Evolutionary conservation across 2,888 invertebrate genomes (phyloP).

Genomic region (Pimpla rufipes): DNA sequence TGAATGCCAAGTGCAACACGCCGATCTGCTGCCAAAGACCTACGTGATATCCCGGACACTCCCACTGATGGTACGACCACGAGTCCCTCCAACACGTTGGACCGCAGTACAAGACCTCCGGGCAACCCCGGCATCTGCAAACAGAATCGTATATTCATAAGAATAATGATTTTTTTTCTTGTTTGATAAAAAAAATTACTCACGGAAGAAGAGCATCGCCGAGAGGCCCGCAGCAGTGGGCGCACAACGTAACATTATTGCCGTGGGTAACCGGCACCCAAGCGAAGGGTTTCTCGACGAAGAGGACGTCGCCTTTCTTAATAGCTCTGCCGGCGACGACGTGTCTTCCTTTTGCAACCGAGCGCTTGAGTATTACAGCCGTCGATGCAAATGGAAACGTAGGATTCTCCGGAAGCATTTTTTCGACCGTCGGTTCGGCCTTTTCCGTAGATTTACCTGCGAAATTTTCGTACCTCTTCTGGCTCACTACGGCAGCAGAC

Average conservation of each 20-base stretch:
- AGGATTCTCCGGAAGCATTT: slow-evolving; percentile 86
- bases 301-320: slow-evolving; percentile 90
- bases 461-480: slow-evolving; percentile 28
- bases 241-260: slow-evolving; percentile 88
- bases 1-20: slow-evolving; percentile 92
- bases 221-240: slow-evolving; percentile 89
- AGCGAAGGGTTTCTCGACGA: slow-evolving; percentile 93
- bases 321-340: slow-evolving; percentile 88
- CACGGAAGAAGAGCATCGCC: slow-evolving; percentile 88
- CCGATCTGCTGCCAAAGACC: slow-evolving; percentile 90
- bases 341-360: slow-evolving; percentile 88
- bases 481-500: slow-evolving; percentile 15
- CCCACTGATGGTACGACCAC: slow-evolving; percentile 89
- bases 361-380: slow-evolving; percentile 87
- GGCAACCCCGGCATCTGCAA: slow-evolving; percentile 89
- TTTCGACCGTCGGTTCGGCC: slow-evolving; percentile 52
- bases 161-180: neutral
- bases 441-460: neutral
- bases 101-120: slow-evolving; percentile 90
- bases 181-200: slow-evolving; percentile 80
- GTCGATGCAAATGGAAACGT: slow-evolving; percentile 87
- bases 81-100: slow-evolving; percentile 88
- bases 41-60: slow-evolving; percentile 89
- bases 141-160: slow-evolving; percentile 10
- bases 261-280: slow-evolving; percentile 89